Evolutionary conservation across 2,113 vertebrate species (phyloP).

Genomic region (Hymenochirus boettgeri): DNA sequence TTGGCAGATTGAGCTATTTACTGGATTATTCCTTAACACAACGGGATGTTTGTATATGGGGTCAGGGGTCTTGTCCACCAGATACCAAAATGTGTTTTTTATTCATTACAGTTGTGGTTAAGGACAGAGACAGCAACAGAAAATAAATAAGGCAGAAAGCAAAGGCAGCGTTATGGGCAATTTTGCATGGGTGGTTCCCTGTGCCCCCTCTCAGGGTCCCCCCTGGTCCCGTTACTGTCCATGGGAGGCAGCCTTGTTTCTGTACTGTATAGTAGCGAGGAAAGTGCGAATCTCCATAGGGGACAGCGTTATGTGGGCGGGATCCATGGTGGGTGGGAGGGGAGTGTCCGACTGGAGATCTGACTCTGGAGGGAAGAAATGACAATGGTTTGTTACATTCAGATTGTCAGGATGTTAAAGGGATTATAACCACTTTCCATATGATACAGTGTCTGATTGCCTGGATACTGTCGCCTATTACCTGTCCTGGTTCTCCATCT

Average conservation of each 20-base stretch:
- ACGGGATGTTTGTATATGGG: no score
- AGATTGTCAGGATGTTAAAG: no score
- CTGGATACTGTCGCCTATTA: neutral
- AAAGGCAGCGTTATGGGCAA: neutral
- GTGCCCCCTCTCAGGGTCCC: neutral
- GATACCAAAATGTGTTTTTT: neutral
- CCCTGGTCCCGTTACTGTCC: neutral
- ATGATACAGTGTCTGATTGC: no score
- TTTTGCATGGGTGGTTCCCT: neutral
- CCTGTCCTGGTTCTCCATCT: conserved; percentile 57
- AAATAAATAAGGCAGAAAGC: neutral
- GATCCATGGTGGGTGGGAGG: neutral
- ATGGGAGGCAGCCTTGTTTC: neutral
- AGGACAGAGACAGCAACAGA: neutral
- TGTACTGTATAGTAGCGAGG: conserved; percentile 56
- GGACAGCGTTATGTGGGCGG: conserved; percentile 58
- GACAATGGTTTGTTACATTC: neutral
- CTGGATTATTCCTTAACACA: no score
- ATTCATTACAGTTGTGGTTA: neutral
- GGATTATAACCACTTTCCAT: no score
- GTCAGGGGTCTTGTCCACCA: no score
- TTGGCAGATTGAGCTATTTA: no score
- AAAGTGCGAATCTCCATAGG: conserved; percentile 87
- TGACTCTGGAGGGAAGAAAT: accelerated
- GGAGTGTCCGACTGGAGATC: neutral